Conservation (phyloP, 2,113 vertebrate genomes). For the Nesoenas mayeri region DNA sequence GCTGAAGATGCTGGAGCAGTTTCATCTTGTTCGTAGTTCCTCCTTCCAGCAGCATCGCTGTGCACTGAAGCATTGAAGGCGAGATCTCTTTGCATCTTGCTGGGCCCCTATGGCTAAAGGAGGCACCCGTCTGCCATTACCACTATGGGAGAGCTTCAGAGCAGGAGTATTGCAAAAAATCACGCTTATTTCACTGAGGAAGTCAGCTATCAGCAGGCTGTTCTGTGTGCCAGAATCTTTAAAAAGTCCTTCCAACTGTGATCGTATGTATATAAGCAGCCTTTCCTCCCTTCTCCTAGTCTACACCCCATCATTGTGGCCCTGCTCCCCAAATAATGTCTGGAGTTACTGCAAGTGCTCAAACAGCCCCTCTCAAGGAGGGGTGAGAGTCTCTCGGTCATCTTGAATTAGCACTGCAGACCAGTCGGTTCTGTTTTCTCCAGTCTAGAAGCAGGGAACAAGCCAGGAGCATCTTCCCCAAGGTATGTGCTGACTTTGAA, state of each 20-base stretch:
- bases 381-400: fast-evolving
- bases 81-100: background rate
- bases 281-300: background rate
- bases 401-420: fast-evolving
- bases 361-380: background rate
- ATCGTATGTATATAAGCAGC: background rate
- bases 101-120: background rate
- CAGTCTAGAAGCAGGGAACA: background rate
- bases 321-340: background rate
- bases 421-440: background rate
- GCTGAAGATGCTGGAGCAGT: background rate
- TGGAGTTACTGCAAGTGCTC: background rate
- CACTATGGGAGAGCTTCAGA: background rate
- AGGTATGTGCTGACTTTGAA: background rate
- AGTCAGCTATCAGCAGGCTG: background rate
- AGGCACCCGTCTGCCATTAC: background rate
- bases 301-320: fast-evolving
- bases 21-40: slow-evolving; percentile 8
- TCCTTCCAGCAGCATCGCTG: slow-evolving; percentile 5
- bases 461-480: background rate
- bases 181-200: background rate
- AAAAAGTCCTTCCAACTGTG: background rate
- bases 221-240: background rate
- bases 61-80: background rate
- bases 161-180: background rate